Evolutionary conservation across 2,797 vertebrate species (phyloP), one percentile per base, ranked within the genome.

Genomic region (Caiman crocodilus): DNA sequence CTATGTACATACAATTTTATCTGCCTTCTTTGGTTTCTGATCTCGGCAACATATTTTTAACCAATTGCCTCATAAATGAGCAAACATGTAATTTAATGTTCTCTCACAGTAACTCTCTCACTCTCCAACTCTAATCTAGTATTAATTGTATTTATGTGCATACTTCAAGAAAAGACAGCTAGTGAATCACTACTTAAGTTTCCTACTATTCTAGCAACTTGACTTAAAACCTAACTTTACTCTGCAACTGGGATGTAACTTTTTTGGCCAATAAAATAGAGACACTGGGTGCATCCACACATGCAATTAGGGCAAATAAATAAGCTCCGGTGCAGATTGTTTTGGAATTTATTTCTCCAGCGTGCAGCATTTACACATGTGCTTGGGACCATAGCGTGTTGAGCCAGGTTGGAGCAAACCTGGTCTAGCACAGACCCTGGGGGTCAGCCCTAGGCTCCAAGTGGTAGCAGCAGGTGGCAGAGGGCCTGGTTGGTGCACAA

Each of bases 1-100:
- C 28, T 93, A 92, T 93, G 87, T 76, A 75, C 87, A 90, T 86
- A 85, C 76, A 95, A 76, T 74, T 93, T 87, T 85, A 84, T 32
- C 77, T 71, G 64, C 80, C 16, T 77, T 80, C 76, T 67, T 63
- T 91, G 76, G 71, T 88, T 79, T 69, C 76, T 87, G 61, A 80
- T 69, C 64, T 76, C 77, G 81, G 42, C 42, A 92, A 84, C 85
- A 80, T 80, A 79, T 56, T 58, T 63, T 69, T 88, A 87, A 85
- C 57, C 78, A 93, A 93, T 92, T 82, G 76, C 78, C 91, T 91
- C 76, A 64, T 76, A 89, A 89, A 82, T 90, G 77, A 85, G 73
- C 64, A 56, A 30, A 26, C 63, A 28, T 82, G 78, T 50, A 58
- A 50, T 77, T 82, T 82, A 82, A 90, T 26, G 74, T 50, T 14